Base-by-base conservation (phyloP, 1,140 invertebrate genomes). In the Brachionus paranguensis region DNA sequence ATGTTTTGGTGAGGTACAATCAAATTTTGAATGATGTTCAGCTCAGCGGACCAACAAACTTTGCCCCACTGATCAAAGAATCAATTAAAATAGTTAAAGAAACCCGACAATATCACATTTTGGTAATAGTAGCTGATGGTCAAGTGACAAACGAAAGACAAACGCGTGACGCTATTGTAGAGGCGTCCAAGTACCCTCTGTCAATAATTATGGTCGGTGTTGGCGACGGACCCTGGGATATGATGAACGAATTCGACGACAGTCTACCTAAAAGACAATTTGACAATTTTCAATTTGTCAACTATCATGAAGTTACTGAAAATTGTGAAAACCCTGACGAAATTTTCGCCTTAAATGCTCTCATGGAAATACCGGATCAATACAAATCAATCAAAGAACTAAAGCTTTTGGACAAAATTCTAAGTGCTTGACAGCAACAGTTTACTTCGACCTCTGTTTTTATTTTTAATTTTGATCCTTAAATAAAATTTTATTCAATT, bases 271-370 rank as follows among this genome's bases (percentile, higher is more conserved):
- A 89, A 85, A 84, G 91, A 78, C 87, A 88, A 41, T 92, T 91
- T 87, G 91, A 92, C 86, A 92, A 92, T 85, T 91, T 92, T 86
- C 91, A 91, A 85, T 92, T 92, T 86, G 91, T 92, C 24, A 89
- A 91, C 84, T 91, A 90, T 86, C 89, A 91, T 84, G 84, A 85
- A 37, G 88, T 87, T 33, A 89, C 88, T 12, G 86, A 86, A 27
- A 90, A 90, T 85, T 85, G 86, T n/a, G 88, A 88, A 70, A 89
- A 90, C 85, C 89, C 89, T 7, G 90, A 91, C 83, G 87, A 89
- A 24, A 86, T 87, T 12, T 90, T 91, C 84, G 90, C 90, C 8
- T 85, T 91, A 64, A 89, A 91, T 86, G 89, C 89, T 10, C 85
- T 91, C 45, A 91, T 91, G 90, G 91, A 91, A 78, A 90, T 91